Evolutionary conservation across 2,888 invertebrate species (phyloP).

Genomic region (Drosophila greeni): DNA sequence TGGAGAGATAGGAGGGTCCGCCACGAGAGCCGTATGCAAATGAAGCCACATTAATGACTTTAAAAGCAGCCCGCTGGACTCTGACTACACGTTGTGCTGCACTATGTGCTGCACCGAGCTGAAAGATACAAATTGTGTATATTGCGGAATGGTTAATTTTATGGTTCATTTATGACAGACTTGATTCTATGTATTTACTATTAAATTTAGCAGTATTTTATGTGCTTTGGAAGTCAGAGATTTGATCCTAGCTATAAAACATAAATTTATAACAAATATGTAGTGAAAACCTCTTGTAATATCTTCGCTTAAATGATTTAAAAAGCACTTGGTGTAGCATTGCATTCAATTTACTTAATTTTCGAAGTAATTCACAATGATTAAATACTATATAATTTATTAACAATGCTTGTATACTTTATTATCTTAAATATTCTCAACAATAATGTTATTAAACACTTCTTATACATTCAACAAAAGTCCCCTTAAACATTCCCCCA

Average conservation of each 20-base stretch:
- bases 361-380: fast-evolving
- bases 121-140: slow-evolving; percentile 9
- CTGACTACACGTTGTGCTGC: background rate
- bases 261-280: background rate
- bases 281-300: background rate
- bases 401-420: background rate
- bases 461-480: too few species aligned
- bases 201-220: background rate
- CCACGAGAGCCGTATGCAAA: slow-evolving; percentile 51
- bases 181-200: background rate
- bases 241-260: too few species aligned
- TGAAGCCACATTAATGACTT: slow-evolving; percentile 66
- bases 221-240: fast-evolving
- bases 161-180: slow-evolving; percentile 8
- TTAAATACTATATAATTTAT: background rate
- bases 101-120: background rate
- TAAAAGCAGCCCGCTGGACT: slow-evolving; percentile 37
- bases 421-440: background rate
- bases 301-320: background rate
- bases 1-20: slow-evolving; percentile 18
- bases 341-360: background rate
- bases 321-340: background rate
- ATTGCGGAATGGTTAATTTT: background rate
- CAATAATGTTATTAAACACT: background rate
- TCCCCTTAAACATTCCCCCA: background rate